phyloP scores from a whole-genome alignment of 1,140 invertebrate species.

The Mycetomoellerius zeteki region DNA sequence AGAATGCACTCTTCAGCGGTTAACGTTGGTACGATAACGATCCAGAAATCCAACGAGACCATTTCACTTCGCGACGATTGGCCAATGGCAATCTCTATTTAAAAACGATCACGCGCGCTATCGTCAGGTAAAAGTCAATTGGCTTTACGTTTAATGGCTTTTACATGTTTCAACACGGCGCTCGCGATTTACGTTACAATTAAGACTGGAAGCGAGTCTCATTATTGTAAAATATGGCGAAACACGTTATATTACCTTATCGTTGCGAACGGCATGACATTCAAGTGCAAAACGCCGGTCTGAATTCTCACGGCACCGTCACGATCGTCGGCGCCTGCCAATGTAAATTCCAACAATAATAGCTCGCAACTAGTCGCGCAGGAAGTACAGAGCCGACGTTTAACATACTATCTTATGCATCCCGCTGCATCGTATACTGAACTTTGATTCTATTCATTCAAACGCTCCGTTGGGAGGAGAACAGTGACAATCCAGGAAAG shows the following conservation, averaged over 20 bases:
- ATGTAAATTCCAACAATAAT: slow-evolving; percentile 57
- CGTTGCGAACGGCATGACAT: slow-evolving; percentile 72
- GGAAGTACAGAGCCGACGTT: slow-evolving; percentile 47
- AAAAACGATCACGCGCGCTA: neutral
- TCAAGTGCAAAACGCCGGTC: slow-evolving; percentile 63
- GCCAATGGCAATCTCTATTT: neutral
- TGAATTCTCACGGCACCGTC: slow-evolving; percentile 51
- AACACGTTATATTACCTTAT: slow-evolving; percentile 54
- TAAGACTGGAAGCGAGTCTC: slow-evolving; percentile 18
- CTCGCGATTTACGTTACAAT: slow-evolving; percentile 22
- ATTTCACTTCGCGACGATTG: slow-evolving; percentile 7
- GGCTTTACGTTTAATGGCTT: slow-evolving; percentile 1
- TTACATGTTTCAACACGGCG: neutral
- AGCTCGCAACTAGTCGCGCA: slow-evolving; percentile 54
- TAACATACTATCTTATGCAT: slow-evolving; percentile 57
- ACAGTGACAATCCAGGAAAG: slow-evolving; percentile 5
- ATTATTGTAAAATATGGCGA: slow-evolving; percentile 45
- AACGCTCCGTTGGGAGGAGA: neutral
- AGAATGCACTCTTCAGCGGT: slow-evolving; percentile 47
- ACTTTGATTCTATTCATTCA: slow-evolving; percentile 57
- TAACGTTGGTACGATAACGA: slow-evolving; percentile 40
- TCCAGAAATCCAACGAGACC: slow-evolving; percentile 5
- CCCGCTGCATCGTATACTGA: slow-evolving; percentile 6
- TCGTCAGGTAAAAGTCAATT: neutral
- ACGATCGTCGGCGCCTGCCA: slow-evolving; percentile 53